A percentile compares a stretch with the other conserved stretches of the same genome.
These are phyloP conservation scores for Ctenoplectra terminalis DNA, from an alignment of 1,140 invertebrate species.

Conservation along the genomic window DNA sequence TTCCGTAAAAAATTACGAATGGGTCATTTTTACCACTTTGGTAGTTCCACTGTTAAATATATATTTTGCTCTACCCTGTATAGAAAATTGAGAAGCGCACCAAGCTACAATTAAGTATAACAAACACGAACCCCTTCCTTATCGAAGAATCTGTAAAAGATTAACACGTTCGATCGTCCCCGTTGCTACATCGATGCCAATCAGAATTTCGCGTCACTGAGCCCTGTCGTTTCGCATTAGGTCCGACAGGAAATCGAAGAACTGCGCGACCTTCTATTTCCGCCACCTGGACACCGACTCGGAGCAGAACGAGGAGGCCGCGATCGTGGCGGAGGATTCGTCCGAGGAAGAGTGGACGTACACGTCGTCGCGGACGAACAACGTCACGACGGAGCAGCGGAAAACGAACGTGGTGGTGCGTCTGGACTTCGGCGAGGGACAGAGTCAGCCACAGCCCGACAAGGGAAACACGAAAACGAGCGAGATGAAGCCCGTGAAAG, in stretches of 20 bases:
- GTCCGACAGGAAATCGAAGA: slow-evolving; percentile 90
- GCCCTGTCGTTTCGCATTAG: slow-evolving; percentile 68
- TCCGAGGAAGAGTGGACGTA: slow-evolving; percentile 90
- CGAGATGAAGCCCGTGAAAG: slow-evolving; percentile 26
- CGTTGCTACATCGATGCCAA: no score
- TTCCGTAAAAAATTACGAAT: no score
- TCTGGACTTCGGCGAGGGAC: slow-evolving; percentile 71
- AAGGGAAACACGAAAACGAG: slow-evolving; percentile 13
- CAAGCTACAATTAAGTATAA: no score
- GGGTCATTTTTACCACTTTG: no score
- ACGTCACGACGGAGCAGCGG: slow-evolving; percentile 55
- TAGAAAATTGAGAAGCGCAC: no score
- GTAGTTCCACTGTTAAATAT: no score
- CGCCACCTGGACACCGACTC: slow-evolving; percentile 93
- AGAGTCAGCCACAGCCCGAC: slow-evolving; percentile 48
- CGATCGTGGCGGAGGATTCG: slow-evolving; percentile 83
- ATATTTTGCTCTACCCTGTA: no score
- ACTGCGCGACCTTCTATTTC: slow-evolving; percentile 92
- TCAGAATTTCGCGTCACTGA: slow-evolving; percentile 1
- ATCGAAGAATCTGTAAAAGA: no score
- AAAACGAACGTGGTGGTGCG: slow-evolving; percentile 73
- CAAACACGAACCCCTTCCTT: no score
- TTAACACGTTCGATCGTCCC: no score
- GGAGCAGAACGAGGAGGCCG: slow-evolving; percentile 82
- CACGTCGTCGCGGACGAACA: slow-evolving; percentile 80